phyloP scores from a whole-genome alignment of 1,140 invertebrate species.

The Amyelois transitella region DNA sequence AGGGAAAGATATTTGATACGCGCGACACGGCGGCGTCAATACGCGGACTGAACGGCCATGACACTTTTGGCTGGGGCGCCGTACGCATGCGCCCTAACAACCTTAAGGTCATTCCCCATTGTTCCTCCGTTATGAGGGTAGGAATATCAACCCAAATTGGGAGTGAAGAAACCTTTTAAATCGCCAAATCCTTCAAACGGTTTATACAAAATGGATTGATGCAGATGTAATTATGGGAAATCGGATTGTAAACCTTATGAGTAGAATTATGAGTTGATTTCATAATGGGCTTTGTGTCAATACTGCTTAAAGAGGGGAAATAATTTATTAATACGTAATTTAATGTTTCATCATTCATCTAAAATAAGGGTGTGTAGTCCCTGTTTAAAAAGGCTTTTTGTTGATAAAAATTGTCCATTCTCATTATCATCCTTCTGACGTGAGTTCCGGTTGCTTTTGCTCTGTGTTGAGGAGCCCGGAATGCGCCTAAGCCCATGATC shows the following conservation, averaged over 20 bases:
- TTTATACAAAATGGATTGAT: background rate
- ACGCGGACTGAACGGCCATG: slow-evolving; percentile 65
- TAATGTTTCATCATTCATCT: background rate
- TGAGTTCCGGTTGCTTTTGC: too few species aligned
- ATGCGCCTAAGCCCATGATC: too few species aligned
- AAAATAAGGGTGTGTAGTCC: background rate
- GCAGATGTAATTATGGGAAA: background rate
- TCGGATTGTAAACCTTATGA: too few species aligned
- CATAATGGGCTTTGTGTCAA: background rate
- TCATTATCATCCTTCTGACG: too few species aligned
- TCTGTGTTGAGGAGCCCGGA: too few species aligned
- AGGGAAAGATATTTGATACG: slow-evolving; percentile 31
- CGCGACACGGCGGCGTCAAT: slow-evolving; percentile 46
- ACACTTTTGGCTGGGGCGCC: slow-evolving; percentile 46
- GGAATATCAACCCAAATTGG: slow-evolving; percentile 50
- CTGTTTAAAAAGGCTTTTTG: too few species aligned
- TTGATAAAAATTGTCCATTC: too few species aligned
- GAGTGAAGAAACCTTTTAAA: slow-evolving; percentile 50
- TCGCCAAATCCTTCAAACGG: slow-evolving; percentile 27
- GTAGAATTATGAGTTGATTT: background rate
- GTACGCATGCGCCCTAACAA: slow-evolving; percentile 46
- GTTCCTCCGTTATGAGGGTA: slow-evolving; percentile 47
- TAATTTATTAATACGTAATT: background rate
- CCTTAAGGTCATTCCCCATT: slow-evolving; percentile 66
- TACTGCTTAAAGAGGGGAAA: background rate